Base-by-base conservation (phyloP, 2,113 vertebrate genomes). In the Corvus hawaiiensis region DNA sequence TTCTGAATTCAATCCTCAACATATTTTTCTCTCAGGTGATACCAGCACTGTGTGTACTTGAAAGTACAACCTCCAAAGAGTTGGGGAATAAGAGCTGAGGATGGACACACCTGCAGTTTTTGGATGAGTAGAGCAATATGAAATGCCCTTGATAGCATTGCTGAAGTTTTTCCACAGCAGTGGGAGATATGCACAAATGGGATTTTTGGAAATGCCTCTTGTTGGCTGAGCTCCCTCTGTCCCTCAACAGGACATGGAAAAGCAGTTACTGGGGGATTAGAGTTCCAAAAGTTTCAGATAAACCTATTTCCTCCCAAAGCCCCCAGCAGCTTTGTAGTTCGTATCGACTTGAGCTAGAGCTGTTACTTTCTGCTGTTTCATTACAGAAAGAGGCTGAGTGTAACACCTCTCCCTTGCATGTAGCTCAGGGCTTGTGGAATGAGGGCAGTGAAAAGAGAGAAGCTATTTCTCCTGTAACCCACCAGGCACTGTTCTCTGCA, bases 401-500 rank as follows among this genome's bases (percentile, higher is more conserved):
- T 16, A 52, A 76, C 3, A 6, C 5, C 13, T 35, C 21, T 23
- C 19, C 7, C 33, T 58, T 33, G 26, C 7, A 4, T 6, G 16
- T 6, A 46, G 30, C 35, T 73, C 32, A 35, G 19, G 15, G 19
- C 33, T 69, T 0, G 0, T 10, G 6, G 32, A 49, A 43, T 13
- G 16, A 74, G 37, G 5, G 30, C 2, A 2, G 43, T 17, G 19
- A 32, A 22, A 59, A 44, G 32, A 73, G 15, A 83, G 7, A 86
- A 67, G 9, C 32, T 62, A 2, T 52, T 58, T 67, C 18, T 41
- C 1, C 0, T 27, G 26, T 33, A 79, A 73, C 8, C 14, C n/a
- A 49, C 11, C 17, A 67, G 23, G 17, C 43, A 59, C 56, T 24
- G n/a, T 11, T 35, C 52, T 43, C 48, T 30, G 11, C 5, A 6